Base-by-base conservation (phyloP, 2,888 invertebrate species). In the Drosophila quasianomalipes region DNA sequence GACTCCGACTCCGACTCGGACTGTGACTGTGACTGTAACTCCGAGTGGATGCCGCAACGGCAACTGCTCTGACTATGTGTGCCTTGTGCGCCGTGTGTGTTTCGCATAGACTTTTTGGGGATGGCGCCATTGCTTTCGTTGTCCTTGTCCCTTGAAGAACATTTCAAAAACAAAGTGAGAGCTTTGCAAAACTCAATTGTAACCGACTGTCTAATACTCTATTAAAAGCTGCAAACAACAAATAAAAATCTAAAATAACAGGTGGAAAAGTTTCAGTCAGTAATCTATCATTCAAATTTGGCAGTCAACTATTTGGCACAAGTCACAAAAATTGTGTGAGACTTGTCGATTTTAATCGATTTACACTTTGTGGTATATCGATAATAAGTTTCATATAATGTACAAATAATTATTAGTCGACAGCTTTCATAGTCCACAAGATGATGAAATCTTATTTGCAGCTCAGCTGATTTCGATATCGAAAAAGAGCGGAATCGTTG, bases 81-180 rank as follows among this genome's bases (percentile, higher is more conserved):
- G 69, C 66, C 67, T 76, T 68, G 68, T 16, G 22, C 22, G 47
- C 9, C 47, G 7, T 26, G 26, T 47, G 26, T 72, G 68, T 77
- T 77, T 54, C 57, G 37, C 61, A 70, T 70, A 73, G 67, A 59
- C 55, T 62, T 70, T 71, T 73, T 74, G 74, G 65, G 78, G 78
- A 74, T 68, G 70, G 53, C 54, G 70, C 68, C 59, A 63, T 62
- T 49, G 69, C 57, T 70, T 57, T 62, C 61, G 51, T 63, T 61
- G 51, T 28, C 55, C 31, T 64, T 59, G 31, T 53, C 44, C 58
- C 58, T 58, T 58, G 30, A 58, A 58, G 58, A 58, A 58, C 41
- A 16, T 60, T 26, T 39, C 14, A 47, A 49, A 16, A 33, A 47
- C 28, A 62, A 44, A 30, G 30, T 39, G 39, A 57, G 57, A 57